Base-by-base conservation (phyloP, 2,888 invertebrate species). In the Anagyrus pseudococci region DNA sequence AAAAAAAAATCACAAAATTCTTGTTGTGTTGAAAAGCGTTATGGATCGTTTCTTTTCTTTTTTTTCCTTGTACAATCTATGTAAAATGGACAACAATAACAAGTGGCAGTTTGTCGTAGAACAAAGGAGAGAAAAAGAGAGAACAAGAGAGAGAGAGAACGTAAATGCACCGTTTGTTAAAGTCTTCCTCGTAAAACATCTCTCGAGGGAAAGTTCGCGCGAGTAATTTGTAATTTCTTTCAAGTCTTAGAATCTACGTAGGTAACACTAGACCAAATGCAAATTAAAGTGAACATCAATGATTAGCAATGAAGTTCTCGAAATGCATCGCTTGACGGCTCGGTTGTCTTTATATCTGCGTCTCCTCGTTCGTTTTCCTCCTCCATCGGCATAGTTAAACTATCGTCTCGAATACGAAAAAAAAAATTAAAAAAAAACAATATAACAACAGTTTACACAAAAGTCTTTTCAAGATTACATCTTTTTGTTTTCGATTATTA, bases 91-190 rank as follows among this genome's bases (percentile, higher is more conserved):
- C 15, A 37, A 37, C 33, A 37, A 37, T 37, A 37, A 37, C 33
- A 37, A 37, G 8, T 2, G 33, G 33, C 33, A 8, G 33, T 37
- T n/a, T n/a, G 15, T 37, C 8, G 29, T 7, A 7, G 33, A 15
- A 37, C 13, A 8, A 37, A 8, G 15, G 33, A 8, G 33, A 37
- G 33, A 8, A 37, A 15, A 37, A 15, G 33, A 37, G 3, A 8
- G 13, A 10, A 69, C 67, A 66, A 70, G 68, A 68, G 74, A 71
- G 70, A 70, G 71, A 71, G 72, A 70, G 67, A 69, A 71, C 15
- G n/a, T 15, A 37, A 37, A 8, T 15, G 33, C 8, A 37, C 3
- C 15, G 33, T 37, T 37, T 37, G 33, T 15, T 37, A 37, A n/a
- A 37, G 33, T 37, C 33, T 37, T 37, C 13, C 2, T 37, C 15